Conservation (phyloP, 1,140 invertebrate species). For the Euura saliciscinereae region DNA sequence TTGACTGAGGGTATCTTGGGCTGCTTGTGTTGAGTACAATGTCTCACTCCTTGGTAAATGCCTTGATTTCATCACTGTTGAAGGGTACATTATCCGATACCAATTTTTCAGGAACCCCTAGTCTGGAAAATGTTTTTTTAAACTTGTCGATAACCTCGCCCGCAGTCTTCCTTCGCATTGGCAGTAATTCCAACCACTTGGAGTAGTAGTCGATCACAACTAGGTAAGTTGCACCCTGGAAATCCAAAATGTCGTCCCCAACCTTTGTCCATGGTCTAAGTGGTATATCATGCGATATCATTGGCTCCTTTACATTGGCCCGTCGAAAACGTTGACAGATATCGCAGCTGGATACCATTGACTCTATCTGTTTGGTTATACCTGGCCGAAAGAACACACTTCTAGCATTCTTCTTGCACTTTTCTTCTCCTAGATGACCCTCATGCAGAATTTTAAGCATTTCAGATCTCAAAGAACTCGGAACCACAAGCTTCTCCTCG, state of each 20-base stretch:
- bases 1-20: slow-evolving; percentile 34
- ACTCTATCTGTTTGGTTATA: slow-evolving; percentile 43
- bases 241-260: slow-evolving; percentile 37
- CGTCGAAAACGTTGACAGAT: slow-evolving; percentile 38
- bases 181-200: slow-evolving; percentile 33
- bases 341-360: slow-evolving; percentile 33
- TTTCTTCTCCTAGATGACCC: slow-evolving; percentile 35
- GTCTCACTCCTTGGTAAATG: slow-evolving; percentile 33
- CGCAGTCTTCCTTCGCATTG: slow-evolving; percentile 24
- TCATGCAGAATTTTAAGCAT: slow-evolving; percentile 47
- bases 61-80: slow-evolving; percentile 23
- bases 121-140: slow-evolving; percentile 34
- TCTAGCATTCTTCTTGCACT: slow-evolving; percentile 42
- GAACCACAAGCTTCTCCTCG: slow-evolving; percentile 40
- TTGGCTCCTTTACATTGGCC: slow-evolving; percentile 37
- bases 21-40: slow-evolving; percentile 36
- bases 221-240: slow-evolving; percentile 29
- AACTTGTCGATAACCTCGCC: slow-evolving; percentile 28
- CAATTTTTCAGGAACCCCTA: slow-evolving; percentile 36
- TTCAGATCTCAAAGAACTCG: slow-evolving; percentile 32
- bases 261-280: slow-evolving; percentile 36
- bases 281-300: slow-evolving; percentile 36
- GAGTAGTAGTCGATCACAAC: slow-evolving; percentile 41
- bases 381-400: slow-evolving; percentile 48
- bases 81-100: slow-evolving; percentile 40